Evolutionary conservation across 2,113 vertebrate species (phyloP), one percentile per base, ranked within the genome.

Genomic region (Artemisiospiza belli): DNA sequence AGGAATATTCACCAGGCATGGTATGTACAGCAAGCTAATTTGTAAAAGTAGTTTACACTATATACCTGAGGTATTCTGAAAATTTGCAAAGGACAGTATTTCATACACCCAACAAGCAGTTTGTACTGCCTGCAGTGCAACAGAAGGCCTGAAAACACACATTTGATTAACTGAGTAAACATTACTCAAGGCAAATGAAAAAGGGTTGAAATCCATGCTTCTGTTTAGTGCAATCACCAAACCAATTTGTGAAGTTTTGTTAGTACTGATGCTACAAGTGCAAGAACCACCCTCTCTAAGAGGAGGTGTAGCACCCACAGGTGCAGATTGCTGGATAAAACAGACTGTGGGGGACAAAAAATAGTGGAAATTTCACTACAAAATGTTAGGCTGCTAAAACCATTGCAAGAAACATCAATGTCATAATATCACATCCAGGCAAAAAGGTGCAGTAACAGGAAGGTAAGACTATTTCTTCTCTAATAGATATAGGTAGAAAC

Each of bases 11-110:
- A 89, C 55, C 39, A 69, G 33, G 47, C 64, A 75, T 3, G 59
- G 68, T 77, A 90, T 90, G 85, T 92, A 81, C 89, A 72, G 83
- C 64, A 87, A 94, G 64, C 8, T 92, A 81, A 86, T 95, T 81
- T 89, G 73, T 69, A 90, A 63, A 76, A 61, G 78, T 41, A 46
- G 57, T 47, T 90, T 77, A 61, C 52, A 89, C 47, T 31, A 59
- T 27, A 39, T 28, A 86, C 33, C 23, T 25, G 55, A 77, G 30
- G 18, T 89, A 88, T 85, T 41, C 30, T 0, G 0, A 77, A 81
- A 62, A 78, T 61, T 83, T 92, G 73, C 51, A 78, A 81, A 83
- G n/a, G 55, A 24, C 37, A 51, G n/a, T 94, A 92, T 88, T 93
- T 93, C 55, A 30, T 24, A 52, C 12, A 39, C 43, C 58, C 7